Conservation (phyloP, 2,888 invertebrate species). For the Acleris literana region DNA sequence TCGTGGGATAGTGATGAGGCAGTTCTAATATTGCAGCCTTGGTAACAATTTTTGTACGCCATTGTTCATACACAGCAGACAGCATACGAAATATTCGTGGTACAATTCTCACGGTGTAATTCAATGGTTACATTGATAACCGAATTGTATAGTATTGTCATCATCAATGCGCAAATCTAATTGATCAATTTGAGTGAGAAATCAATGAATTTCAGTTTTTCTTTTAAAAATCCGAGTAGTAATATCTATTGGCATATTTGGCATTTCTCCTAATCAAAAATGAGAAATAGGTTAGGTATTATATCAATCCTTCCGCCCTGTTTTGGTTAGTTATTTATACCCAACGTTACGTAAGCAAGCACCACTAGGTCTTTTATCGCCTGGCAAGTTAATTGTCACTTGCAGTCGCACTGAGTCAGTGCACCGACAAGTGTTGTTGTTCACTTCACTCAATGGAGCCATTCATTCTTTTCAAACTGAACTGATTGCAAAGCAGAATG, state of each 20-base stretch:
- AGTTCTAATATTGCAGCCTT: constrained; percentile 49
- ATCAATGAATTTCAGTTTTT: not conserved
- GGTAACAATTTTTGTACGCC: constrained; percentile 42
- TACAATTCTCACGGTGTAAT: constrained; percentile 9
- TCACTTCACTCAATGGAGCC: constrained; percentile 35
- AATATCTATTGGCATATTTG: too few relatives aligned
- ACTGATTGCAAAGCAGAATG: constrained; percentile 8
- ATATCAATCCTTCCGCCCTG: too few relatives aligned
- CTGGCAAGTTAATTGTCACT: constrained; percentile 17
- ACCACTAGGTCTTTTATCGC: constrained; percentile 10
- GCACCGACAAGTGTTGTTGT: constrained; percentile 24
- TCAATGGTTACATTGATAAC: constrained; percentile 5
- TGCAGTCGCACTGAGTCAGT: constrained; percentile 17
- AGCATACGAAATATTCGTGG: constrained; percentile 35
- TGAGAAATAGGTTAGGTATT: too few relatives aligned
- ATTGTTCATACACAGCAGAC: constrained; percentile 41
- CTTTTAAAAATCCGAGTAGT: not conserved
- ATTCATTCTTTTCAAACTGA: constrained; percentile 49
- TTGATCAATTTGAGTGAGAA: not conserved
- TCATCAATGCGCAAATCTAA: not conserved
- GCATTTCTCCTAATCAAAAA: too few relatives aligned
- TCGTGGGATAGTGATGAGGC: constrained; percentile 35
- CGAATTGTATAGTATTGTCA: constrained; percentile 9
- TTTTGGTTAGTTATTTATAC: not conserved
- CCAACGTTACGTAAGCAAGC: not conserved